Evolutionary conservation across 2,113 vertebrate genomes (phyloP).

Genomic region (Myotis lucifugus): DNA sequence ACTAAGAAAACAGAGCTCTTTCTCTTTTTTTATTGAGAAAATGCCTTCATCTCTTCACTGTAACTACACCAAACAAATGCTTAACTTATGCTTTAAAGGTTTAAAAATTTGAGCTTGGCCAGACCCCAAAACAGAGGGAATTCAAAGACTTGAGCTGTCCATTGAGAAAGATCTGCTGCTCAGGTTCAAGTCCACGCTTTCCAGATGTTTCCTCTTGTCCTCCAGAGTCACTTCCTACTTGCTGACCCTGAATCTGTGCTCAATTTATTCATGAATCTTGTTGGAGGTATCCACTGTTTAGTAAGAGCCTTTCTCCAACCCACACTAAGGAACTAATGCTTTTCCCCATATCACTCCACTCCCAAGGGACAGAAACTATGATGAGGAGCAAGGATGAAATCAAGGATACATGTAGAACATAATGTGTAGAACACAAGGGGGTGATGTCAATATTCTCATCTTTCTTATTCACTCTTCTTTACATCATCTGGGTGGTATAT

Average conservation of each 20-base stretch:
- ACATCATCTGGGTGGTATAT: background rate
- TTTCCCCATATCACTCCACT: background rate
- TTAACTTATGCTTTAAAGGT: constrained; percentile 50
- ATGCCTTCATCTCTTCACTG: background rate
- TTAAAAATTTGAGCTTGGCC: constrained; percentile 13
- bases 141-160: background rate
- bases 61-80: constrained; percentile 14
- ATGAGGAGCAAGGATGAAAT: background rate
- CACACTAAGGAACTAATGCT: background rate
- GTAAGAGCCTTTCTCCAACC: background rate
- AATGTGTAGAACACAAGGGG: background rate
- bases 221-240: constrained; percentile 24
- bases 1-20: constrained; percentile 16
- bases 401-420: background rate
- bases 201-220: constrained; percentile 6
- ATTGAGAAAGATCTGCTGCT: constrained; percentile 20
- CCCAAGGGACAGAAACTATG: background rate
- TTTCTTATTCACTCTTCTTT: background rate
- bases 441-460: background rate
- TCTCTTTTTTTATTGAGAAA: constrained; percentile 27
- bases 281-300: background rate
- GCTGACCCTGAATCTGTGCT: background rate
- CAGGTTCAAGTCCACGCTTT: background rate
- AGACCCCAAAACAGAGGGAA: background rate
- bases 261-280: constrained; percentile 35